Conservation (phyloP, 1,140 invertebrate genomes). For the Drosophila triauraria region DNA sequence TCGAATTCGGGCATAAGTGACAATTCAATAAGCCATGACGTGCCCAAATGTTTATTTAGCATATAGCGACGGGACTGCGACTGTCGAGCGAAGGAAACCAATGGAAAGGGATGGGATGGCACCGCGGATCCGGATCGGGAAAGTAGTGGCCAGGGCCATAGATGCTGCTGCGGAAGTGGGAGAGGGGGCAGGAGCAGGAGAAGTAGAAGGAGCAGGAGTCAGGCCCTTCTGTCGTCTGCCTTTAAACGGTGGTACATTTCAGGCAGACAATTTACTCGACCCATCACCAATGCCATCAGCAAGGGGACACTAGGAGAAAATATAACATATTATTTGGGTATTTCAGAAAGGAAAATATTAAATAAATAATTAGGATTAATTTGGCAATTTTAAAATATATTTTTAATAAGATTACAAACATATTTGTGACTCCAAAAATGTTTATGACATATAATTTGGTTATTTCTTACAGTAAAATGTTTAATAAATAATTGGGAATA, state of each 20-base stretch:
- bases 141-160: constrained; percentile 13
- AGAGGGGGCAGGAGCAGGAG: constrained; percentile 4
- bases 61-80: constrained; percentile 71
- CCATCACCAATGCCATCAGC: constrained; percentile 43
- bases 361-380: background rate
- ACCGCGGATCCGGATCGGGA: constrained; percentile 2
- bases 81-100: constrained; percentile 5
- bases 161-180: constrained; percentile 52
- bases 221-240: constrained; percentile 49
- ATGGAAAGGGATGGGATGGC: constrained; percentile 1
- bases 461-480: too few relatives aligned
- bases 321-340: background rate
- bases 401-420: too few relatives aligned
- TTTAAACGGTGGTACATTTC: constrained; percentile 78
- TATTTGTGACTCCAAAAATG: too few relatives aligned
- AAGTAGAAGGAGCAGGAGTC: constrained; percentile 33
- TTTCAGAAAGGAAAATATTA: background rate
- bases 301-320: constrained; percentile 1
- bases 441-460: too few relatives aligned
- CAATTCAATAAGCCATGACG: constrained; percentile 85
- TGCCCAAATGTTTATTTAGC: constrained; percentile 83
- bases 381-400: too few relatives aligned
- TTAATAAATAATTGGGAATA: too few relatives aligned
- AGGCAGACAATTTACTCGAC: constrained; percentile 76
- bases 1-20: constrained; percentile 82